phyloP scores from a whole-genome alignment of 2,797 vertebrate species.

The Vireo griseus region DNA sequence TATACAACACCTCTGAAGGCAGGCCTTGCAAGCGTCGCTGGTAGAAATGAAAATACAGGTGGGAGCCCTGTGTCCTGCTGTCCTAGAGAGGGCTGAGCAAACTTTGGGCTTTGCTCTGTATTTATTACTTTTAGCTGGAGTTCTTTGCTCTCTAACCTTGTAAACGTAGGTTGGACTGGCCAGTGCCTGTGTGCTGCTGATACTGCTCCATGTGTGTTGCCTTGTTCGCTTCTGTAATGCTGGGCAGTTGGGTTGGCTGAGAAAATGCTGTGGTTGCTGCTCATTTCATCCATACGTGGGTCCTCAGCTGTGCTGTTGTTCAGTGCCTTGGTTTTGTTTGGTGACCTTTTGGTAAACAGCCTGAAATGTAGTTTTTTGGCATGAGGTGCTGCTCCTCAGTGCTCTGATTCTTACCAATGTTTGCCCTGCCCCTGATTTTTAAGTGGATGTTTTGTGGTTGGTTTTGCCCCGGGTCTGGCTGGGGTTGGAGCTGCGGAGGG shows the following conservation, averaged over 20 bases:
- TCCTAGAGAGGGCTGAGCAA: not conserved
- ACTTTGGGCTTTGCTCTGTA: not conserved
- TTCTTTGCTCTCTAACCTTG: not conserved
- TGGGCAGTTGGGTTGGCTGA: not conserved
- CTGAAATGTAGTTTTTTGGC: not conserved
- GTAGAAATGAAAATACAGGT: not conserved
- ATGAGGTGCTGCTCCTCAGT: not conserved
- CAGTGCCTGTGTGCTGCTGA: not conserved
- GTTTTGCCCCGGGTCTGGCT: not conserved
- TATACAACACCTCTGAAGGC: not conserved
- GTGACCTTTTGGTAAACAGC: not conserved
- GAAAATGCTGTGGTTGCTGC: fast-evolving
- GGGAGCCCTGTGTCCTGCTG: not conserved
- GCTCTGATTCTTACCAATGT: not conserved
- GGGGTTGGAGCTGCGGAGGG: not conserved
- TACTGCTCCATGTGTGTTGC: fast-evolving
- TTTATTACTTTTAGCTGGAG: not conserved
- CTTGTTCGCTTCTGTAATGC: not conserved
- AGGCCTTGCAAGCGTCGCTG: fast-evolving
- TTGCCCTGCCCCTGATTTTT: not conserved
- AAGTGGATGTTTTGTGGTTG: not conserved
- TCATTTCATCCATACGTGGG: fast-evolving
- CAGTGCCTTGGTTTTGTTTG: not conserved
- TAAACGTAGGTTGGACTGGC: fast-evolving
- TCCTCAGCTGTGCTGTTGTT: not conserved